phyloP scores from a whole-genome alignment of 1,140 invertebrate genomes.

The Eriosoma lanigerum region DNA sequence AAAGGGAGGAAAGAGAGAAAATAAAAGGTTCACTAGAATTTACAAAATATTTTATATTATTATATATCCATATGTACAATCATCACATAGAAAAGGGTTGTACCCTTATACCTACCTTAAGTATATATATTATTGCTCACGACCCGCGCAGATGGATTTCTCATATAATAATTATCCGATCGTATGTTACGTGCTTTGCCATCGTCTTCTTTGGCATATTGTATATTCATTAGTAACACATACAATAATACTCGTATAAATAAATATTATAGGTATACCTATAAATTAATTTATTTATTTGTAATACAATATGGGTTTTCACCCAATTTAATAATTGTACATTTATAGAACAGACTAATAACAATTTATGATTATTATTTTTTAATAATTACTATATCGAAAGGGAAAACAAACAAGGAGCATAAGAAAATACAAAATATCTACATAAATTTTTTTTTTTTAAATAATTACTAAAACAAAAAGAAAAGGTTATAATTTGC shows the following conservation, averaged over 20 bases:
- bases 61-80: constrained; percentile 15
- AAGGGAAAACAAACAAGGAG: background rate
- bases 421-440: background rate
- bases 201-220: background rate
- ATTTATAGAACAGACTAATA: background rate
- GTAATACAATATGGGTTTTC: background rate
- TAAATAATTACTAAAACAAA: background rate
- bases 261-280: too few relatives aligned
- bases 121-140: background rate
- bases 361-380: too few relatives aligned
- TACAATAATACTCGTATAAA: too few relatives aligned
- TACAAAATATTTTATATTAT: background rate
- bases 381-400: too few relatives aligned
- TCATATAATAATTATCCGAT: constrained; percentile 30
- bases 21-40: constrained; percentile 29
- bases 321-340: background rate
- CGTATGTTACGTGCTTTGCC: background rate
- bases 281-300: background rate
- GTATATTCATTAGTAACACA: too few relatives aligned
- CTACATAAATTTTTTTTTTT: too few relatives aligned
- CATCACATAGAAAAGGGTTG: constrained; percentile 33
- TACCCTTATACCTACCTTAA: background rate
- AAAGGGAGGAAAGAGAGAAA: background rate
- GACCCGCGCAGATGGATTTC: constrained; percentile 43
- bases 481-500: background rate